These are phyloP conservation scores for Luidia sarsii DNA, from an alignment of 53 echinoderm and acorn worm species.

Conservation along the genomic window DNA sequence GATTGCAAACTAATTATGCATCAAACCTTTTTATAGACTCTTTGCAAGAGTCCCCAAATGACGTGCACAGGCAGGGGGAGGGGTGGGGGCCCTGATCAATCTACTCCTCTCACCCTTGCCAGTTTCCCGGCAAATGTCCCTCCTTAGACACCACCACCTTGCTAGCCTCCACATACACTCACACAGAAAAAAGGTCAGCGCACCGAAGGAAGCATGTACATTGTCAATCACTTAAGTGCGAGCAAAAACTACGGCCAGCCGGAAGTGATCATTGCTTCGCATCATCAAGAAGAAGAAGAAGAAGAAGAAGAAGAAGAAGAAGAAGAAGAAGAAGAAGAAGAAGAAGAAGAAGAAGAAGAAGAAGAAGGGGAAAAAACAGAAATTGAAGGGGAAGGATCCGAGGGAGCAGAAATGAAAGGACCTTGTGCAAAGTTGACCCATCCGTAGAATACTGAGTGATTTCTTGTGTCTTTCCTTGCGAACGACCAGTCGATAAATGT, in stretches of 20 bases:
- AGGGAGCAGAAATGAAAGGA: background rate
- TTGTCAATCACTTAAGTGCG: slow-evolving; percentile 24
- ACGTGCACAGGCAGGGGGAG: no score
- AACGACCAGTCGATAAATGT: no score
- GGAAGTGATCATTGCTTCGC: slow-evolving; percentile 16
- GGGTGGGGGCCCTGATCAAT: no score
- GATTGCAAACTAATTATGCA: no score
- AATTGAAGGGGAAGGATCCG: background rate
- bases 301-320: background rate
- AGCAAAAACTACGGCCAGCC: background rate
- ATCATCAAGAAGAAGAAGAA: background rate
- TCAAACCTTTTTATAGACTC: no score
- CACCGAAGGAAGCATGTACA: no score
- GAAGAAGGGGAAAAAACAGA: background rate
- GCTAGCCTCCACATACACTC: no score
- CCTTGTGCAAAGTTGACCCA: background rate
- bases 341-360: background rate
- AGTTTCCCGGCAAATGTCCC: background rate
- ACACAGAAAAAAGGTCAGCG: no score
- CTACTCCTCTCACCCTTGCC: no score
- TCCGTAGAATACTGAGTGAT: no score
- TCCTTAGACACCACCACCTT: background rate
- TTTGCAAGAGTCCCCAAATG: no score
- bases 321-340: background rate
- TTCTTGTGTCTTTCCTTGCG: no score